Base-by-base conservation (phyloP, 2,113 vertebrate genomes). In the Siniperca chuatsi region DNA sequence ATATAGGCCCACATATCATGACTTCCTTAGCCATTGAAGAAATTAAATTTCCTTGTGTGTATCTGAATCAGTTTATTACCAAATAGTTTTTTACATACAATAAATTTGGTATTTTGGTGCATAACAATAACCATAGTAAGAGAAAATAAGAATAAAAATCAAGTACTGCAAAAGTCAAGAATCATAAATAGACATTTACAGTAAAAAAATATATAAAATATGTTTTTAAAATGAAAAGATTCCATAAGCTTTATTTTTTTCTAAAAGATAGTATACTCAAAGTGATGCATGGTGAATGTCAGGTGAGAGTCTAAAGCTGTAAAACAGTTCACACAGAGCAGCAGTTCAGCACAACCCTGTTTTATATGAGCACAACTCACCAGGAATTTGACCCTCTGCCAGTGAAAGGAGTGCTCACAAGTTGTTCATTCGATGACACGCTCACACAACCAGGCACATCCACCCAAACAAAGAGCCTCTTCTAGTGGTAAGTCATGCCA, bases 251-350 rank as follows among this genome's bases (percentile, higher is more conserved):
- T 37, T 8, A 7, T 37, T 64, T 9, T 29, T 29, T 10, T 9
- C 16, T 2, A 21, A 15, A 60, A 16, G 4, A 20, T 18, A 64
- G 8, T 40, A 42, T n/a, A 18, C 3, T 54, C 35, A 3, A 4
- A 12, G 33, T 46, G 40, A 62, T 10, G 54, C 29, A 60, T 2
- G 9, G 8, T 40, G 15, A 25, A 16, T 25, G 2, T 57, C 2
- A 66, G 35, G 40, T 44, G 54, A 55, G 2, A 25, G 9, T 29
- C 1, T 52, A 23, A 2, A 23, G 60, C 15, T 52, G 18, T 76
- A 50, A 70, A 75, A 21, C 72, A 75, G 80, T 70, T 78, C 54
- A 10, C 16, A 33, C 15, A 42, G 35, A 23, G 54, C 25, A 68
- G n/a, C n/a, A 70, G 37, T 48, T 48, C 40, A 60, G 9, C 4